Conservation (phyloP, 2,113 vertebrate species). For the Ochotona princeps region DNA sequence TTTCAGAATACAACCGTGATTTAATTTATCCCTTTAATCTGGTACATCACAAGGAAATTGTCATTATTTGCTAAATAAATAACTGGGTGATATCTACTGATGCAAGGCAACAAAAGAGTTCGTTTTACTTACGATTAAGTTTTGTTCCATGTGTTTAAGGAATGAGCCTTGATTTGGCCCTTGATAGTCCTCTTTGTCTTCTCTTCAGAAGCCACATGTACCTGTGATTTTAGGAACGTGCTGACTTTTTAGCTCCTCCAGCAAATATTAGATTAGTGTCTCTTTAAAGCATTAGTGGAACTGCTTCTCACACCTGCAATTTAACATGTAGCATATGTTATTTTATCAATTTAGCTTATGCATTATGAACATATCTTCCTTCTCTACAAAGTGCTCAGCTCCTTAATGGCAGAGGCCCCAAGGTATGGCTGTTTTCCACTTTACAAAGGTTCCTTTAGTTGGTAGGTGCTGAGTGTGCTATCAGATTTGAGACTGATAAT, state of each 20-base stretch:
- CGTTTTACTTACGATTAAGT: conserved; percentile 26
- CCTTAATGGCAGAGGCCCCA: not conserved
- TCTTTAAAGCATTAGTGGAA: conserved; percentile 5
- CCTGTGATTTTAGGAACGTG: not conserved
- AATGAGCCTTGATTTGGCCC: not conserved
- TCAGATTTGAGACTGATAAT: not conserved
- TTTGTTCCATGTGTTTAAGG: not conserved
- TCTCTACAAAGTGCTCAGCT: not conserved
- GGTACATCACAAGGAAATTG: conserved; percentile 9
- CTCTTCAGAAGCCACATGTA: not conserved
- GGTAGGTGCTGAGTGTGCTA: not conserved
- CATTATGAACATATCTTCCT: not conserved
- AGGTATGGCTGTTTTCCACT: not conserved
- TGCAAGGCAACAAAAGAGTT: not conserved
- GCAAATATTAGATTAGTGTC: not conserved
- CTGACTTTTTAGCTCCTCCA: not conserved
- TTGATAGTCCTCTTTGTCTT: not conserved
- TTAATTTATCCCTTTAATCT: conserved; percentile 37
- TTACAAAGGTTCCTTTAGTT: not conserved
- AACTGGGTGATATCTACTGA: conserved; percentile 28
- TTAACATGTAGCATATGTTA: not conserved
- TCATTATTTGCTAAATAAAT: conserved; percentile 37
- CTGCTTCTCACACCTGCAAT: not conserved
- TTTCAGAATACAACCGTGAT: not conserved
- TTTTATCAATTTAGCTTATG: not conserved